phyloP scores from a whole-genome alignment of 1,140 invertebrate genomes.

The Cryptotermes secundus region DNA sequence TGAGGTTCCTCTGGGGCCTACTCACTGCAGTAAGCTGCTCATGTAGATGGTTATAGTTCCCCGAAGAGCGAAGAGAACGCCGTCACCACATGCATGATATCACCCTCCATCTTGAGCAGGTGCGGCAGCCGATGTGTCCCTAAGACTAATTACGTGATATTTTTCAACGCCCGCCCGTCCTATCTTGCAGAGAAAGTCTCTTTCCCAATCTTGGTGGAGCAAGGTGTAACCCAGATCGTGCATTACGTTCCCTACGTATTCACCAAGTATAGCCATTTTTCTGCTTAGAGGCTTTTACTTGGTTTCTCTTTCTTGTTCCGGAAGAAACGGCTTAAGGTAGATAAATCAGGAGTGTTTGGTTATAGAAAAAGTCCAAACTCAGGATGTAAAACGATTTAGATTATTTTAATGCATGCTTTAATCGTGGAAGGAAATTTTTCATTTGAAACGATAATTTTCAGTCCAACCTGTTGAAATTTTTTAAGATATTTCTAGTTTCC shows the following conservation, averaged over 20 bases:
- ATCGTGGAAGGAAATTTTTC: no score
- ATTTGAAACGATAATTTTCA: no score
- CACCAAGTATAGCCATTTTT: not conserved
- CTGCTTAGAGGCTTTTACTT: constrained; percentile 17
- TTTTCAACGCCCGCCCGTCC: constrained; percentile 25
- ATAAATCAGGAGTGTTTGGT: not conserved
- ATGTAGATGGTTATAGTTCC: constrained; percentile 24
- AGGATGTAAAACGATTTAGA: no score
- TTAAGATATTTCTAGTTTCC: no score
- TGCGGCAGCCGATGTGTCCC: constrained; percentile 31
- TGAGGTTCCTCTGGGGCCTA: no score
- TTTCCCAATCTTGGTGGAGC: not conserved
- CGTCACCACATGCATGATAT: not conserved
- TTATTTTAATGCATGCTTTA: no score
- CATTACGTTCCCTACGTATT: not conserved
- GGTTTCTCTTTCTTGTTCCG: not conserved
- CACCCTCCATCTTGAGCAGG: constrained; percentile 27
- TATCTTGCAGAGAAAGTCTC: not conserved
- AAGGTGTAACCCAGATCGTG: not conserved
- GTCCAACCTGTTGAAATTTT: no score
- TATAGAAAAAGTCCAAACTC: no score
- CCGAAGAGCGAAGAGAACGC: constrained; percentile 15
- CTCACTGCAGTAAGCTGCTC: no score
- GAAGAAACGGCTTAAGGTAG: not conserved
- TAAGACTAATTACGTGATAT: constrained; percentile 33